Evolutionary conservation across 2,888 invertebrate species (phyloP).

Genomic region (Fabriciana adippe): DNA sequence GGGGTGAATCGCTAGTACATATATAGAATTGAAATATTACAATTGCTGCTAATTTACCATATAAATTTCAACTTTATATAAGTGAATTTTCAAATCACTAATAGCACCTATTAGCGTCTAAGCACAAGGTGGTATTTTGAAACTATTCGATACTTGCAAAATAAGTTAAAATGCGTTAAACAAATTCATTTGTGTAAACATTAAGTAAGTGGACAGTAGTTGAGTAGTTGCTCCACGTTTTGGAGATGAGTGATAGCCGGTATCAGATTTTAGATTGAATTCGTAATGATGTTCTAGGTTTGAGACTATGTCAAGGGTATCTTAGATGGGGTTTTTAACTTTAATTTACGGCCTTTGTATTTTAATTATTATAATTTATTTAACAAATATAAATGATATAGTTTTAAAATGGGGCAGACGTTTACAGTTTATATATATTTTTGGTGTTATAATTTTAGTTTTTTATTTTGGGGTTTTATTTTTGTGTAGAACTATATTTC

Average conservation of each 20-base stretch:
- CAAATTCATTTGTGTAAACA: constrained; percentile 63
- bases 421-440: too few relatives aligned
- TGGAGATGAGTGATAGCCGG: constrained; percentile 31
- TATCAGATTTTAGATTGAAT: constrained; percentile 32
- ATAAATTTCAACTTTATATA: constrained; percentile 12
- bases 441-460: too few relatives aligned
- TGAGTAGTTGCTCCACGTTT: constrained; percentile 29
- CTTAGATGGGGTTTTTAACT: not conserved
- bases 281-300: constrained; percentile 30
- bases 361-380: too few relatives aligned
- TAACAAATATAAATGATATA: too few relatives aligned
- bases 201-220: constrained; percentile 51
- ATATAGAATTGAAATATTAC: not conserved
- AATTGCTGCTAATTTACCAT: not conserved
- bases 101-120: constrained; percentile 29
- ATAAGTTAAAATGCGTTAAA: constrained; percentile 48
- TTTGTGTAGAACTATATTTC: too few relatives aligned
- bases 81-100: constrained; percentile 15
- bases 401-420: too few relatives aligned
- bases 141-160: constrained; percentile 37
- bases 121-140: constrained; percentile 29
- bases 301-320: constrained; percentile 27
- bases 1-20: too few relatives aligned
- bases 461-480: too few relatives aligned
- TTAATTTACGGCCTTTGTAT: not conserved